Conservation (phyloP, 2,797 vertebrate genomes). For the Scomberomorus guttatus region DNA sequence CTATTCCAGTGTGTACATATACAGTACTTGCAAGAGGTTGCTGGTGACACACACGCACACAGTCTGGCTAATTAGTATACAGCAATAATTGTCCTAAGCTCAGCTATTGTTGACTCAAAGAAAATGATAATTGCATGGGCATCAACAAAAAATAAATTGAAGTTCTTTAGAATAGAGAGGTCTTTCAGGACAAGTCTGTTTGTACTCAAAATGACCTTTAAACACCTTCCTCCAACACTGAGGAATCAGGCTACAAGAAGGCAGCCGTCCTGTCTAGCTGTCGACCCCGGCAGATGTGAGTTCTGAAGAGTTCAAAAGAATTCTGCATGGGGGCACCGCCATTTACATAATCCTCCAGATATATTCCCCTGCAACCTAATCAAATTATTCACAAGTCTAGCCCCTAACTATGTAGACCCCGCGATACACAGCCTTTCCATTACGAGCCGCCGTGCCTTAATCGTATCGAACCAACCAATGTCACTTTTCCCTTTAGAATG, state of each 20-base stretch:
- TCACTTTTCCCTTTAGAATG: slow-evolving; percentile 87
- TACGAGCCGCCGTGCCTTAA: slow-evolving; percentile 83
- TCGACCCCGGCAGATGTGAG: slow-evolving; percentile 91
- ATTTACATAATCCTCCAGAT: slow-evolving; percentile 93
- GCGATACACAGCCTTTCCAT: slow-evolving; percentile 85
- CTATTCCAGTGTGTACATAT: slow-evolving; percentile 80
- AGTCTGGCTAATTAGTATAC: slow-evolving; percentile 86
- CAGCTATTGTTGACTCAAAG: slow-evolving; percentile 86
- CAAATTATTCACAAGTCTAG: slow-evolving; percentile 91
- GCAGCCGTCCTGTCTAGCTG: slow-evolving; percentile 87
- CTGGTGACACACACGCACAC: slow-evolving; percentile 77
- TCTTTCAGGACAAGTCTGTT: slow-evolving; percentile 87
- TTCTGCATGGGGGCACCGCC: slow-evolving; percentile 87
- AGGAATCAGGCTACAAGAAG: slow-evolving; percentile 84
- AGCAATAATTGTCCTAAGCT: slow-evolving; percentile 86
- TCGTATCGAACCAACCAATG: slow-evolving; percentile 88
- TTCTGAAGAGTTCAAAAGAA: slow-evolving; percentile 92
- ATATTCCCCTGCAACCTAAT: slow-evolving; percentile 91
- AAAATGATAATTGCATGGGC: slow-evolving; percentile 86
- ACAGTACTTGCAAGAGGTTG: slow-evolving; percentile 73
- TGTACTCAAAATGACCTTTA: slow-evolving; percentile 89
- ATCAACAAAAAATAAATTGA: slow-evolving; percentile 86
- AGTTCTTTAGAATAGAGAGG: slow-evolving; percentile 83
- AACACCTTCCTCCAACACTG: slow-evolving; percentile 84
- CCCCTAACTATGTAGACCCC: slow-evolving; percentile 87